Conservation (phyloP, 2,888 invertebrate genomes). For the Carabus problematicus region DNA sequence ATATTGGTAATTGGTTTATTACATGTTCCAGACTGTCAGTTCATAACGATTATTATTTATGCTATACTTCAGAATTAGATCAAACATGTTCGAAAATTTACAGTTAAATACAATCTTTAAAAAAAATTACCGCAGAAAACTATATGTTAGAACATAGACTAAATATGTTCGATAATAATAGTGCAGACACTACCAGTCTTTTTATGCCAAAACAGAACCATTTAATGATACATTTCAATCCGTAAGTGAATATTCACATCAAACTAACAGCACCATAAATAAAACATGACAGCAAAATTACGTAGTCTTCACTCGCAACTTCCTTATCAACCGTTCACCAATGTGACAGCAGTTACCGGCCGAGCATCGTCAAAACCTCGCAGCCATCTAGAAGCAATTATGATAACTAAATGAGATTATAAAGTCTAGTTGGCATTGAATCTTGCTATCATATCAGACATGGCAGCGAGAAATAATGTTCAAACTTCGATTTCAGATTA, state of each 20-base stretch:
- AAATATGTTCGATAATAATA: background rate
- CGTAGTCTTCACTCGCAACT: slow-evolving; percentile 13
- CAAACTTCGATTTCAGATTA: too few relatives aligned
- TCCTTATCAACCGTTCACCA: slow-evolving; percentile 13
- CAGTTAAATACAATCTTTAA: background rate
- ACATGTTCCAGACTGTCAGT: too few relatives aligned
- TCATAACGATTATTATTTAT: background rate
- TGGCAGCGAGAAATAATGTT: too few relatives aligned
- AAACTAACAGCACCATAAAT: slow-evolving; percentile 20
- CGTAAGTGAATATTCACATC: slow-evolving; percentile 23
- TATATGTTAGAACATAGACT: too few relatives aligned
- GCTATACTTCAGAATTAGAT: slow-evolving; percentile 2
- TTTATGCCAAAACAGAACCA: slow-evolving; percentile 9
- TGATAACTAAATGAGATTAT: slow-evolving; percentile 13
- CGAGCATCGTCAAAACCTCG: background rate
- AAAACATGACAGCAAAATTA: slow-evolving; percentile 23
- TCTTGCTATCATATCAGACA: too few relatives aligned
- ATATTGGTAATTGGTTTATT: too few relatives aligned
- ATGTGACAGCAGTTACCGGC: slow-evolving; percentile 18
- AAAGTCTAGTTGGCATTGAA: too few relatives aligned
- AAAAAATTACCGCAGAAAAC: too few relatives aligned
- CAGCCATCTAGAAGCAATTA: slow-evolving; percentile 2
- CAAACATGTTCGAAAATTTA: background rate
- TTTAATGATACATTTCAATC: slow-evolving; percentile 11
- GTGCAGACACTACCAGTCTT: background rate